A percentile compares a stretch with the other conserved stretches of the same genome.
Conservation (phyloP, 2,797 vertebrate species). For the Diglossa cyanea region DNA sequence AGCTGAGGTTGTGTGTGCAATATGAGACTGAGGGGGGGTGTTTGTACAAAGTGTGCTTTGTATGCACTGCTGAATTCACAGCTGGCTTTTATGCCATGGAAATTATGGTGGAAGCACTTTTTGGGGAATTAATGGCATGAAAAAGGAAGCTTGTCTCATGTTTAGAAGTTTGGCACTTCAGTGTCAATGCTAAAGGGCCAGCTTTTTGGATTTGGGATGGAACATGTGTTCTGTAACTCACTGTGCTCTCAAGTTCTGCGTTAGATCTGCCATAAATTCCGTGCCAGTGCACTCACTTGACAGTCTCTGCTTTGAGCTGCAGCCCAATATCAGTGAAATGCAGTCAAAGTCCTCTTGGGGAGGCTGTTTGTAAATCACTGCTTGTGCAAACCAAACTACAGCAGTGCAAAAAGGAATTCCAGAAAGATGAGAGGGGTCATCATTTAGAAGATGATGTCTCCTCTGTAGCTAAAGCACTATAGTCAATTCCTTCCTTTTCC, state of each 20-base stretch:
- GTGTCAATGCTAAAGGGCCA: not conserved
- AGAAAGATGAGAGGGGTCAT: not conserved
- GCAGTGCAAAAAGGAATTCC: not conserved
- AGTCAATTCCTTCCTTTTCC: not conserved
- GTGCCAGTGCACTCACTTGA: not conserved
- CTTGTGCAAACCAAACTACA: not conserved
- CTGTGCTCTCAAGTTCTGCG: not conserved
- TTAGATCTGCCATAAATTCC: not conserved
- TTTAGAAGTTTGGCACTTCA: not conserved
- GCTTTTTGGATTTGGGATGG: not conserved
- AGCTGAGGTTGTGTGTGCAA: not conserved
- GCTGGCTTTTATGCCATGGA: not conserved
- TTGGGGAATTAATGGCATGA: not conserved
- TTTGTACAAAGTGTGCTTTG: not conserved
- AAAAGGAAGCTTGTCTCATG: not conserved
- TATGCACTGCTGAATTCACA: not conserved
- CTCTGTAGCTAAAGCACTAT: not conserved
- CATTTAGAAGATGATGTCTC: not conserved
- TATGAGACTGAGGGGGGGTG: not conserved
- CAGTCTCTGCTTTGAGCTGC: not conserved
- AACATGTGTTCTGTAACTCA: not conserved
- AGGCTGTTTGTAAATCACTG: not conserved
- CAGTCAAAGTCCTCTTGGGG: not conserved
- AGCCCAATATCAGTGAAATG: slow-evolving; percentile 11
- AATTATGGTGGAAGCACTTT: not conserved